Evolutionary conservation across 2,113 vertebrate genomes (phyloP).

Genomic region (Burhinus oedicnemus): DNA sequence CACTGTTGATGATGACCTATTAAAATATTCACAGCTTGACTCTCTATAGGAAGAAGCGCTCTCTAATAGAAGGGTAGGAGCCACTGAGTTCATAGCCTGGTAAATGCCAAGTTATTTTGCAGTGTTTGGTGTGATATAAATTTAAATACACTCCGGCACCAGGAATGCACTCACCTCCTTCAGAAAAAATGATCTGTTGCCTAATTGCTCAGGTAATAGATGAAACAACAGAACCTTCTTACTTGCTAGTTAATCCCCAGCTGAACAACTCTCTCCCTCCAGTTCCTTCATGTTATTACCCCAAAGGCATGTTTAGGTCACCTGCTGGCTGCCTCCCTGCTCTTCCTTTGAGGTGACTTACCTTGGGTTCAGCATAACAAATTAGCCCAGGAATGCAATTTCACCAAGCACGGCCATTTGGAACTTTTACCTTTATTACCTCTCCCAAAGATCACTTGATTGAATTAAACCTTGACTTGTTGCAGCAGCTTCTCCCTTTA

Average conservation of each 20-base stretch:
- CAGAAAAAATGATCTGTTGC: background rate
- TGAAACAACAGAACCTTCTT: background rate
- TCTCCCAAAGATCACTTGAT: background rate
- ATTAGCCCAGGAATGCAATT: background rate
- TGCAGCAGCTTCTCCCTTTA: background rate
- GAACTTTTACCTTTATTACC: background rate
- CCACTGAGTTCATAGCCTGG: background rate
- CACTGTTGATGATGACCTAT: background rate
- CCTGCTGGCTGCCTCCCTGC: background rate
- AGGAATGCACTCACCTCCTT: background rate
- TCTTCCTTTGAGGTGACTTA: background rate
- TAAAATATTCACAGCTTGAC: background rate
- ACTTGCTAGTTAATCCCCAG: background rate
- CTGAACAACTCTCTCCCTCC: background rate
- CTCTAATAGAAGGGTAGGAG: background rate
- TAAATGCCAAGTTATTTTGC: background rate
- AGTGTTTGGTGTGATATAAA: background rate
- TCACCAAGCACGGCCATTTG: background rate
- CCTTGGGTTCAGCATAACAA: background rate
- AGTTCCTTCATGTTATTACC: background rate
- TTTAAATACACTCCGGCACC: background rate
- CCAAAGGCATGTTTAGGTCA: background rate
- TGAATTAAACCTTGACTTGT: background rate
- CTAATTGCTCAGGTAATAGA: background rate
- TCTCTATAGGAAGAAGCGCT: background rate